A percentile compares a stretch with the other conserved stretches of the same genome.
Evolutionary conservation across 2,888 invertebrate genomes (phyloP).

Genomic region (Dendrolimus pini): DNA sequence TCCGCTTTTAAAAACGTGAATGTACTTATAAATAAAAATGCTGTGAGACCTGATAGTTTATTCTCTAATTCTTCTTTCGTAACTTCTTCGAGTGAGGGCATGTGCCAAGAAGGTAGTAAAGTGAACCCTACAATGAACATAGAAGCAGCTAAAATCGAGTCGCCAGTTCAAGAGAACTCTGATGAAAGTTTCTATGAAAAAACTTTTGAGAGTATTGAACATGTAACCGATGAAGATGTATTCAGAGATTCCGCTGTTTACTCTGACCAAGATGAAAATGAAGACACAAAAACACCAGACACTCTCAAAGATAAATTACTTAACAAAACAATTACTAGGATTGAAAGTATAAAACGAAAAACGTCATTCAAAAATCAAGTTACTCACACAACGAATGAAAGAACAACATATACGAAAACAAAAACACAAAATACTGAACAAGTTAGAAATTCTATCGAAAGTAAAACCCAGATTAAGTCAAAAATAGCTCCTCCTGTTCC

Average conservation of each 20-base stretch:
- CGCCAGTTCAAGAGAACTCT: conserved; percentile 38
- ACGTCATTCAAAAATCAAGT: conserved; percentile 34
- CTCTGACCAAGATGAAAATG: conserved; percentile 82
- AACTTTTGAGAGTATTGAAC: conserved; percentile 85
- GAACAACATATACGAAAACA: conserved; percentile 27
- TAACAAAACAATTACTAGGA: conserved; percentile 37
- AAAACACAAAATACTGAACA: conserved; percentile 36
- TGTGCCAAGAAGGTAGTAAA: conserved; percentile 47
- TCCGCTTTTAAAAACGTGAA: conserved; percentile 71
- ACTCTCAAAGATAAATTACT: conserved; percentile 22
- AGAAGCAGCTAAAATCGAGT: conserved; percentile 21
- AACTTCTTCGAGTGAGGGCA: conserved; percentile 74
- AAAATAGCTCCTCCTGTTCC: conserved; percentile 81
- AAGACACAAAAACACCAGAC: conserved; percentile 36
- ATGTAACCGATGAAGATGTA: conserved; percentile 80
- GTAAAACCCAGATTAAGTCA: conserved; percentile 48
- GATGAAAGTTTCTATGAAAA: conserved; percentile 86
- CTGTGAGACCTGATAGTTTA: conserved; percentile 68
- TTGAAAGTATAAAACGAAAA: conserved; percentile 47
- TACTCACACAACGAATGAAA: conserved; percentile 30
- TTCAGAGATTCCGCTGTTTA: conserved; percentile 91
- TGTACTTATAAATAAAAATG: conserved; percentile 79
- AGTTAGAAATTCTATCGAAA: conserved; percentile 17
- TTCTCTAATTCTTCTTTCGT: conserved; percentile 77
- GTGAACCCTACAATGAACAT: conserved; percentile 16